phyloP scores from a whole-genome alignment of 37 sponge, comb jelly and placozoan species.

The Aplysina aerophoba region DNA sequence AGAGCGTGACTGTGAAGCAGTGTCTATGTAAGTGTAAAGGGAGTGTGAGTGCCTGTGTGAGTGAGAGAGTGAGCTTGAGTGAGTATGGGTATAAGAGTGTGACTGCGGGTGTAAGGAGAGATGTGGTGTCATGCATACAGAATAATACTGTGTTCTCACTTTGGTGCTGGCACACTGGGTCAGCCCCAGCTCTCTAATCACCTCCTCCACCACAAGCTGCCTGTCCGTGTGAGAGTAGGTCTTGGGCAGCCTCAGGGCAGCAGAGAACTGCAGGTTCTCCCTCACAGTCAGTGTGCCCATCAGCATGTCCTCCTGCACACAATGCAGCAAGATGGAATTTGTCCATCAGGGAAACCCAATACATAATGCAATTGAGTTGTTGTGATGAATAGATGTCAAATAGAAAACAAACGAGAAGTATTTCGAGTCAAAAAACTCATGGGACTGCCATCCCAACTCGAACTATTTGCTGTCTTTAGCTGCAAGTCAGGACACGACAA shows the following conservation, averaged over 20 bases:
- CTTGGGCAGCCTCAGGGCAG: constrained; percentile 60
- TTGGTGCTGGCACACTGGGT: constrained; percentile 55
- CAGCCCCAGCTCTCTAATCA: constrained; percentile 75
- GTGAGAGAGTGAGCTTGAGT: constrained; percentile 29
- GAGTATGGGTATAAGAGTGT: constrained; percentile 12
- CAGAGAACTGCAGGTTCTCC: constrained; percentile 78
- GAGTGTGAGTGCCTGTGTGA: constrained; percentile 21
- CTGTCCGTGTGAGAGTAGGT: constrained; percentile 21
- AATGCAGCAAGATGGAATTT: not conserved
- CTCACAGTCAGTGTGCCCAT: constrained; percentile 70
- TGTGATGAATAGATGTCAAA: no score
- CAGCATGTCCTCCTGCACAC: constrained; percentile 64
- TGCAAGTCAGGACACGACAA: no score
- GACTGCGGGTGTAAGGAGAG: not conserved
- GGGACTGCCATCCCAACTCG: no score
- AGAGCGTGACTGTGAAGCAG: constrained; percentile 29
- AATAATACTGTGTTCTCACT: constrained; percentile 39
- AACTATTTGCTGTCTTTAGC: no score
- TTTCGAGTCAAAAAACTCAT: no score
- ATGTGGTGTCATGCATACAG: no score
- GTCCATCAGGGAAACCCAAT: no score
- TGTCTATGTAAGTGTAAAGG: constrained; percentile 36
- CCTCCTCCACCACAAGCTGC: constrained; percentile 54
- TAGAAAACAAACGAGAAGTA: no score
- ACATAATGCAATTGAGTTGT: no score